These are phyloP conservation scores for Butorides virescens DNA, from an alignment of 2,113 vertebrate species.

Conservation along the genomic window DNA sequence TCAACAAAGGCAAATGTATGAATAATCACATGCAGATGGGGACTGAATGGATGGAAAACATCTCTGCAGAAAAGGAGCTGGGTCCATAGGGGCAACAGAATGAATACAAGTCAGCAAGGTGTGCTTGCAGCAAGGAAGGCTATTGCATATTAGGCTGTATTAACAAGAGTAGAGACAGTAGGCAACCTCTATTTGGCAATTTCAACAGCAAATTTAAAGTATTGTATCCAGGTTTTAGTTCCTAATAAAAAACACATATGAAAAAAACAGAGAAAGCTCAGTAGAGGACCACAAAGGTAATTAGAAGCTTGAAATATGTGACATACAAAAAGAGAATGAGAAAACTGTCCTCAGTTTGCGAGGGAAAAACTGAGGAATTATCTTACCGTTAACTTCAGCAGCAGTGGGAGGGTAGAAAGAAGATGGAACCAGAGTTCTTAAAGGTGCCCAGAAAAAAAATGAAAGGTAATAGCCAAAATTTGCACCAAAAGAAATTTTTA, in stretches of 20 bases:
- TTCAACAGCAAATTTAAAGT: not conserved
- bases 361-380: not conserved
- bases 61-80: not conserved
- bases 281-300: not conserved
- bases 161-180: not conserved
- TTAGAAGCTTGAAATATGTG: not conserved
- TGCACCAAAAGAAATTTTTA: not conserved
- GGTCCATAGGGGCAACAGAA: not conserved
- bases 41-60: not conserved
- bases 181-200: not conserved
- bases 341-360: not conserved
- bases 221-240: not conserved
- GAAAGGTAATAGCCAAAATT: fast-evolving
- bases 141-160: not conserved
- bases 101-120: not conserved
- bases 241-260: not conserved
- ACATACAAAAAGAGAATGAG: not conserved
- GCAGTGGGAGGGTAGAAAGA: not conserved
- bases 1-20: not conserved
- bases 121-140: not conserved
- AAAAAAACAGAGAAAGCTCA: not conserved
- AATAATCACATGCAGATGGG: not conserved
- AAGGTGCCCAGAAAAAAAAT: not conserved
- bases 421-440: not conserved
- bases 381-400: not conserved